Conservation (phyloP, 2,888 invertebrate species). For the Nomada hirtipes region DNA sequence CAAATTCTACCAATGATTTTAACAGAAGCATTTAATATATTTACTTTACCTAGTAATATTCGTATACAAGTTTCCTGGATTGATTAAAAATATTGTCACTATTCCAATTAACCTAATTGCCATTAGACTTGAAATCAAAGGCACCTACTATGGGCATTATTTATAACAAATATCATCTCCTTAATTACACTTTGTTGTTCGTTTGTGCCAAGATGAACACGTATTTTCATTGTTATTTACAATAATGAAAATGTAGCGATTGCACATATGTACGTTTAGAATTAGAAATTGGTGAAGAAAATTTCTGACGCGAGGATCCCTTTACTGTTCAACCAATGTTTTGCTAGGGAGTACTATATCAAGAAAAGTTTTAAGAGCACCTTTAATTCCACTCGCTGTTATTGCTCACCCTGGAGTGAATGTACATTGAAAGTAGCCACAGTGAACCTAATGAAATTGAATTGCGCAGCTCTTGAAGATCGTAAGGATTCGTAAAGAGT, state of each 20-base stretch:
- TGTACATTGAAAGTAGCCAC: slow-evolving; percentile 33
- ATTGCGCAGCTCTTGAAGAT: slow-evolving; percentile 23
- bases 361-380: slow-evolving; percentile 28
- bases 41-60: too few species aligned
- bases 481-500: slow-evolving; percentile 15
- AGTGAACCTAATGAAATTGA: slow-evolving; percentile 46
- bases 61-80: too few species aligned
- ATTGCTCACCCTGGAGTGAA: slow-evolving; percentile 15
- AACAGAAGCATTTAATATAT: too few species aligned
- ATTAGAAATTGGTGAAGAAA: neutral
- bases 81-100: neutral
- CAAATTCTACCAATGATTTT: too few species aligned
- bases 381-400: slow-evolving; percentile 30
- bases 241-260: too few species aligned
- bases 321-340: neutral
- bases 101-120: neutral
- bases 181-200: too few species aligned
- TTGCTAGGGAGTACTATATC: neutral
- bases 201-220: too few species aligned
- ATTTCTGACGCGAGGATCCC: neutral
- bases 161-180: too few species aligned
- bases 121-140: neutral
- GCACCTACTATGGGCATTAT: too few species aligned
- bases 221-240: too few species aligned
- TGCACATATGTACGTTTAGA: neutral